These are phyloP conservation scores for Athrips mouffetella DNA, from an alignment of 2,888 invertebrate species.

Conservation along the genomic window DNA sequence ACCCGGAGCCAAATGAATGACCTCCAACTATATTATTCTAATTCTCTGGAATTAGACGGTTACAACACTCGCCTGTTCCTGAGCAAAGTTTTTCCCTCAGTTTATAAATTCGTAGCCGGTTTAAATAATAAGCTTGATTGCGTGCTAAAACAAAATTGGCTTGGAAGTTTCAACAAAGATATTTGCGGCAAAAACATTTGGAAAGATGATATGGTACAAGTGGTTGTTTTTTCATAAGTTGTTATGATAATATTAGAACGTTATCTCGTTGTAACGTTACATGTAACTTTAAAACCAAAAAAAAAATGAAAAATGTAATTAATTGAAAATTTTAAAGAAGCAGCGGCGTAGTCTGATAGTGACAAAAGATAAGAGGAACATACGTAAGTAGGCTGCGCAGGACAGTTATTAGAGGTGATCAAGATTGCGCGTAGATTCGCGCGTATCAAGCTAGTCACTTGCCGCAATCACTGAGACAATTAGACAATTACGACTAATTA, in stretches of 20 bases:
- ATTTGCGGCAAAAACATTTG: conserved; percentile 4
- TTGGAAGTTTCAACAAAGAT: conserved; percentile 1
- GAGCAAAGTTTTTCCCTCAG: conserved; percentile 52
- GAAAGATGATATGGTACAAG: background rate
- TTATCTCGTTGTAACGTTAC: too few relatives aligned
- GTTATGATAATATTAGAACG: too few relatives aligned
- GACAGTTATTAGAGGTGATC: conserved; percentile 25
- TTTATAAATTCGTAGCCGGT: conserved; percentile 51
- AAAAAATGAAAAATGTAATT: too few relatives aligned
- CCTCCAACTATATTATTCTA: conserved; percentile 44
- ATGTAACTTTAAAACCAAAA: too few relatives aligned
- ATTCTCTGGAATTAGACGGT: conserved; percentile 66
- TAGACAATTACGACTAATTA: conserved; percentile 43
- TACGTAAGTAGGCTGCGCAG: conserved; percentile 13
- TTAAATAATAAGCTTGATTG: conserved; percentile 49
- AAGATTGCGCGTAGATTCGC: conserved; percentile 42
- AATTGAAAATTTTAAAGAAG: conserved; percentile 4
- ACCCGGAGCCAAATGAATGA: conserved; percentile 29
- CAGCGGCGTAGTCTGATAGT: background rate
- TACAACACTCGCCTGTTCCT: conserved; percentile 58
- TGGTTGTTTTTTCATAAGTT: background rate
- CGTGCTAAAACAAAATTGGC: conserved; percentile 42
- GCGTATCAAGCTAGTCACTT: conserved; percentile 36
- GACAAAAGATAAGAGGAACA: conserved; percentile 6
- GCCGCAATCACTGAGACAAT: conserved; percentile 39